phyloP scores from a whole-genome alignment of 92 coral and sea anemone species.

The Metridium senile region DNA sequence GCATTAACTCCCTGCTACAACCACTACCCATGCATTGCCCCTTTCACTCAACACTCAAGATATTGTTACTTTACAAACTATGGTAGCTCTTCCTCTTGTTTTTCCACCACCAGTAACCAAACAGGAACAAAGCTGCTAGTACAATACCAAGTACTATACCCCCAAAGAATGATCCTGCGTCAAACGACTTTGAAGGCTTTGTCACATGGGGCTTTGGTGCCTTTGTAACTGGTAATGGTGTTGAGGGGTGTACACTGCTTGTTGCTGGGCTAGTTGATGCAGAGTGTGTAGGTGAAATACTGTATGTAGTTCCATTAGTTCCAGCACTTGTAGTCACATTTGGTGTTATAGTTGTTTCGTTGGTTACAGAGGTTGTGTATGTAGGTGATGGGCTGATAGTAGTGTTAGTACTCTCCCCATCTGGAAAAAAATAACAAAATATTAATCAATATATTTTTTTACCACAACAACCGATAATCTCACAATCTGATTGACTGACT shows the following conservation, averaged over 20 bases:
- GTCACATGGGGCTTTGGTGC: slow-evolving; percentile 3
- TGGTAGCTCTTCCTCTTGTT: slow-evolving; percentile 88
- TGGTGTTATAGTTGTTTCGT: background rate
- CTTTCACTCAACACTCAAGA: too few species aligned
- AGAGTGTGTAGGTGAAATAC: slow-evolving; percentile 4
- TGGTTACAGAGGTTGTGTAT: background rate
- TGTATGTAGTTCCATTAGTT: background rate
- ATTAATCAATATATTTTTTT: too few species aligned
- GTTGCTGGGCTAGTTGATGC: slow-evolving; percentile 20
- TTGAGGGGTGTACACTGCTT: slow-evolving; percentile 5
- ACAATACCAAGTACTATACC: slow-evolving; percentile 86
- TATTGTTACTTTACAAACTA: slow-evolving; percentile 40
- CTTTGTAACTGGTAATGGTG: slow-evolving; percentile 23
- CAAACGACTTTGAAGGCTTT: slow-evolving; percentile 61
- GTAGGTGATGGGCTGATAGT: background rate
- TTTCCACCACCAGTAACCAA: slow-evolving; percentile 72
- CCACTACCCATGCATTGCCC: background rate
- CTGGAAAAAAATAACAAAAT: background rate
- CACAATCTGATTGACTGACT: too few species aligned
- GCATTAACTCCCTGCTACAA: background rate
- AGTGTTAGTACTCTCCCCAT: background rate
- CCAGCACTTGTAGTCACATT: background rate
- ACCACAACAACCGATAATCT: too few species aligned
- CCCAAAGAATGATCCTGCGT: slow-evolving; percentile 91
- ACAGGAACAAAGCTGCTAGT: slow-evolving; percentile 37